A percentile compares a stretch with the other conserved stretches of the same genome.
These are phyloP conservation scores for Labia minor DNA, from an alignment of 2,888 invertebrate genomes.

Conservation along the genomic window DNA sequence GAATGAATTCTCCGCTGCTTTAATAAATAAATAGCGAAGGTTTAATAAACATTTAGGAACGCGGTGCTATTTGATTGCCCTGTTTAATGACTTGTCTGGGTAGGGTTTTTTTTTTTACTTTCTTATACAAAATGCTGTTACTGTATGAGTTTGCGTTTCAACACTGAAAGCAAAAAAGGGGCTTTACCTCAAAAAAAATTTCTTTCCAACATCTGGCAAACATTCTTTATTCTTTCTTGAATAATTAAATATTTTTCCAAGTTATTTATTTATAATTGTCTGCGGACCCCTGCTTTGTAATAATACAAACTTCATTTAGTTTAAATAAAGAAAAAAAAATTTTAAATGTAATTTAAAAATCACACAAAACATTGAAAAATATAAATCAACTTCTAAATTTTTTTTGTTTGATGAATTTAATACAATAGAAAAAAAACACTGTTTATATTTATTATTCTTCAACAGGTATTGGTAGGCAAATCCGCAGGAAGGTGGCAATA, in stretches of 20 bases:
- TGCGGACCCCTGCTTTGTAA: background rate
- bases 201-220: background rate
- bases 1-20: background rate
- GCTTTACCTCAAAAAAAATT: background rate
- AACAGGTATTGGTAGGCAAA: too few relatives aligned
- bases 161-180: background rate
- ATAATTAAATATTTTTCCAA: conserved; percentile 2
- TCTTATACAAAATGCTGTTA: background rate
- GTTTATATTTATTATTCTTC: too few relatives aligned
- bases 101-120: background rate
- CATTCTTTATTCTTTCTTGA: background rate
- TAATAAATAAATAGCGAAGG: conserved; percentile 8
- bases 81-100: background rate
- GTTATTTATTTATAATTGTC: background rate
- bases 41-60: conserved; percentile 6
- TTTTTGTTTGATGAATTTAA: too few relatives aligned
- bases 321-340: too few relatives aligned
- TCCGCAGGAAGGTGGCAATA: too few relatives aligned
- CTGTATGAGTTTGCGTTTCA: background rate
- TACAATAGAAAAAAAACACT: too few relatives aligned
- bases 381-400: too few relatives aligned
- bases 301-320: too few relatives aligned
- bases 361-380: too few relatives aligned
- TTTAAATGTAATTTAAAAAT: too few relatives aligned
- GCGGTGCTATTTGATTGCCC: background rate